Evolutionary conservation across 2,113 vertebrate genomes (phyloP), one percentile per base, ranked within the genome.

Genomic region (Martes martes): DNA sequence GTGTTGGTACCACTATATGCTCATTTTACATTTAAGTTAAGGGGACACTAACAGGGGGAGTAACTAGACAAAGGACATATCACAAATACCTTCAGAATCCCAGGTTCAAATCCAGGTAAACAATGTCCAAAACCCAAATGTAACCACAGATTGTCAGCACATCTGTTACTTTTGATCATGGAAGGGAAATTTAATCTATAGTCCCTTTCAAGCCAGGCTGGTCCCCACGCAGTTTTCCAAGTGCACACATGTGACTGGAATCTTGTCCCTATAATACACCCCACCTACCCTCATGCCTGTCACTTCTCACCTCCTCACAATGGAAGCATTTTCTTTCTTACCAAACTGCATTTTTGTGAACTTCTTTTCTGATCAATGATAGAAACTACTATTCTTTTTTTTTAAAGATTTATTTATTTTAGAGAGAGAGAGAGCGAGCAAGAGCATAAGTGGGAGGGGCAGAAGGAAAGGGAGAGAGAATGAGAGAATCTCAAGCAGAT

Each of bases 201-300:
- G 31, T 45, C 73, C 73, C 92, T 94, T 93, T 81, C 45, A 31
- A 78, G 45, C 39, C 74, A 45, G n/a, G 31, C 47, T 74, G 39
- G 81, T 88, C 89, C 28, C 73, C 80, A 87, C 84, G 52, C 89
- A 42, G 0, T 82, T 96, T 95, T 90, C 82, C 93, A 71, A 89
- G n/a, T 80, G 61, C 55, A 74, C 21, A 2, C 14, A 18, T 11
- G 19, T 78, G 73, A 79, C 52, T 59, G 21, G 42, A 91, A 76
- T 92, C 57, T 81, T 50, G 31, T 63, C 39, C 69, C 71, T 55
- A 28, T 31, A 67, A 26, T 21, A 7, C 9, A 11, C 39, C 18
- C 9, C 78, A 33, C 33, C 52, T 28, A 80, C 14, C n/a, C 67
- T 11, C 21, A 3, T 42, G 33, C 76, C 73, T 65, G 19, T 78